Conservation (phyloP, 2,113 vertebrate genomes). For the Cebidichthys violaceus region DNA sequence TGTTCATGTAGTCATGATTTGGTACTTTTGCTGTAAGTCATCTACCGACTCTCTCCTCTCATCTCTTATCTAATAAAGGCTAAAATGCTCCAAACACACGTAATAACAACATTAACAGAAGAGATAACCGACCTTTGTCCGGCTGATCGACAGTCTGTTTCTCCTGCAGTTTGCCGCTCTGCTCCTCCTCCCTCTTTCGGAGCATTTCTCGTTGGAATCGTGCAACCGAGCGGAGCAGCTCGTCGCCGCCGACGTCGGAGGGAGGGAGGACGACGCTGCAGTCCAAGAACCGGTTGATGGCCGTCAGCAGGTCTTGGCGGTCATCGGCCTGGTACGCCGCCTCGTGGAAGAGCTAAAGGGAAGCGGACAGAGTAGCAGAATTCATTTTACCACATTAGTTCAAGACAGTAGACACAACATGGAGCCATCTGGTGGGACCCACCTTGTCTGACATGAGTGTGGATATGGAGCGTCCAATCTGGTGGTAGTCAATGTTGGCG, state of each 20-base stretch:
- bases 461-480: slow-evolving; percentile 94
- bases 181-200: slow-evolving; percentile 88
- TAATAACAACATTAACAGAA: not conserved
- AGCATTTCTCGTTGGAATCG: slow-evolving; percentile 92
- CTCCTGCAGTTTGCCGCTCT: slow-evolving; percentile 80
- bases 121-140: slow-evolving; percentile 30
- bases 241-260: slow-evolving; percentile 88
- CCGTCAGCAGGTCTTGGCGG: slow-evolving; percentile 89
- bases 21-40: no score
- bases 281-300: slow-evolving; percentile 94
- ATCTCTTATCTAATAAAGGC: not conserved
- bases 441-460: no score
- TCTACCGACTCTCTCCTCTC: not conserved
- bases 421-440: not conserved
- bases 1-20: not conserved
- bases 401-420: no score
- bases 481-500: slow-evolving; percentile 92
- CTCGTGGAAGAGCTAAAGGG: slow-evolving; percentile 90
- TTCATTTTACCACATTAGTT: not conserved
- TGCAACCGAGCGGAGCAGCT: slow-evolving; percentile 89
- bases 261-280: slow-evolving; percentile 92
- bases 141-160: slow-evolving; percentile 79
- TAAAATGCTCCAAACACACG: no score
- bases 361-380: not conserved
- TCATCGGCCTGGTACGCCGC: slow-evolving; percentile 90